Percentiles rank a stretch among this genome's conserved stretches.
phyloP scores from a whole-genome alignment of 2,888 invertebrate genomes.

The Idaea biselata region DNA sequence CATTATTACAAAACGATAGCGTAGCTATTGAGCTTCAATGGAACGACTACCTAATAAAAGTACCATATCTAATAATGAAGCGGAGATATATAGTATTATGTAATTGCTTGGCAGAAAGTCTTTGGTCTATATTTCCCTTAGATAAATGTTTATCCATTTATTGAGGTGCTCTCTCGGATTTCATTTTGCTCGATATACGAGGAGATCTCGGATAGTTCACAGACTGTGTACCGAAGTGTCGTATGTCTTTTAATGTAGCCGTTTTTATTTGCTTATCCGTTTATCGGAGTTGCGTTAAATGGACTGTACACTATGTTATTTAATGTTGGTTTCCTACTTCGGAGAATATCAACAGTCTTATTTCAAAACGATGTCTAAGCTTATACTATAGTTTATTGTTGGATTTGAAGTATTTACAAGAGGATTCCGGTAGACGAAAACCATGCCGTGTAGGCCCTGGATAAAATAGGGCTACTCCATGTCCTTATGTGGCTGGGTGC shows the following conservation, averaged over 20 bases:
- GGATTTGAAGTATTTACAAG: too few species aligned
- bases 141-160: conserved; percentile 53
- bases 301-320: conserved; percentile 14
- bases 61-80: too few species aligned
- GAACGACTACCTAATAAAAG: too few species aligned
- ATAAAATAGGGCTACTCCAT: too few species aligned
- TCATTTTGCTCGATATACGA: conserved; percentile 29
- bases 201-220: conserved; percentile 9
- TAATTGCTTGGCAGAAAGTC: background rate
- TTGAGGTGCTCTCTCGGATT: conserved; percentile 46
- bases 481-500: too few species aligned
- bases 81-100: conserved; percentile 2
- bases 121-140: conserved; percentile 16
- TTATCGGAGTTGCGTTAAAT: conserved; percentile 28
- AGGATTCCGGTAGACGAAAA: too few species aligned
- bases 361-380: too few species aligned
- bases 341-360: background rate
- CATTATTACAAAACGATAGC: too few species aligned
- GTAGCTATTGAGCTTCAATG: too few species aligned
- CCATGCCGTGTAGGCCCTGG: too few species aligned
- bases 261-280: conserved; percentile 32
- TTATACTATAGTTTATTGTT: too few species aligned
- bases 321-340: conserved; percentile 12
- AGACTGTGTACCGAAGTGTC: conserved; percentile 22
- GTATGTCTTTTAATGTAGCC: conserved; percentile 39